Evolutionary conservation across 2,888 invertebrate species (phyloP).

Genomic region (Tiliacea aurago): DNA sequence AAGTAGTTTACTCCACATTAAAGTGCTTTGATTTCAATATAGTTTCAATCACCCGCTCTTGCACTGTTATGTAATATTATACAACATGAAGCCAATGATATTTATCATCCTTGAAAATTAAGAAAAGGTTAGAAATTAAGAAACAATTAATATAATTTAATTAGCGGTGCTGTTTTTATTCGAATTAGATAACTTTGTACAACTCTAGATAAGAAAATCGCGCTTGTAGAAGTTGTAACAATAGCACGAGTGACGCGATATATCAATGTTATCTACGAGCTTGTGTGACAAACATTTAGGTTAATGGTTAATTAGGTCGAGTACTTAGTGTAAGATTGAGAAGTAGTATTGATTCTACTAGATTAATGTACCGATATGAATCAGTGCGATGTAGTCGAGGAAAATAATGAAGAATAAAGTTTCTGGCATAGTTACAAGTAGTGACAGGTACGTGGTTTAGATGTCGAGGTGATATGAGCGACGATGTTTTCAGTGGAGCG

Average conservation of each 20-base stretch:
- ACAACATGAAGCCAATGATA: constrained; percentile 17
- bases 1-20: constrained; percentile 29
- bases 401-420: constrained; percentile 59
- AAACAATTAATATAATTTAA: constrained; percentile 26
- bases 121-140: constrained; percentile 13
- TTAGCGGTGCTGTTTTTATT: constrained; percentile 49
- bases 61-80: constrained; percentile 25
- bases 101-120: constrained; percentile 17
- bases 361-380: constrained; percentile 51
- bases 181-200: constrained; percentile 59
- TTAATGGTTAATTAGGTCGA: constrained; percentile 86
- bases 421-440: constrained; percentile 65
- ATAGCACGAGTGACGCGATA: constrained; percentile 70
- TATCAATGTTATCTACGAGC: constrained; percentile 79
- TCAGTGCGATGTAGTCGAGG: constrained; percentile 47
- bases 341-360: constrained; percentile 74
- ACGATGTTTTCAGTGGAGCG: constrained; percentile 68
- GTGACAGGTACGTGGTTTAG: constrained; percentile 68
- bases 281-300: constrained; percentile 80
- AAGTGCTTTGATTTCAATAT: constrained; percentile 34
- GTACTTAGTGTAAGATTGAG: constrained; percentile 73
- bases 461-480: constrained; percentile 70
- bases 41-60: background rate
- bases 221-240: constrained; percentile 76
- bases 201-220: constrained; percentile 72